Conservation (phyloP, 1,140 invertebrate species). For the Tenebrio molitor region DNA sequence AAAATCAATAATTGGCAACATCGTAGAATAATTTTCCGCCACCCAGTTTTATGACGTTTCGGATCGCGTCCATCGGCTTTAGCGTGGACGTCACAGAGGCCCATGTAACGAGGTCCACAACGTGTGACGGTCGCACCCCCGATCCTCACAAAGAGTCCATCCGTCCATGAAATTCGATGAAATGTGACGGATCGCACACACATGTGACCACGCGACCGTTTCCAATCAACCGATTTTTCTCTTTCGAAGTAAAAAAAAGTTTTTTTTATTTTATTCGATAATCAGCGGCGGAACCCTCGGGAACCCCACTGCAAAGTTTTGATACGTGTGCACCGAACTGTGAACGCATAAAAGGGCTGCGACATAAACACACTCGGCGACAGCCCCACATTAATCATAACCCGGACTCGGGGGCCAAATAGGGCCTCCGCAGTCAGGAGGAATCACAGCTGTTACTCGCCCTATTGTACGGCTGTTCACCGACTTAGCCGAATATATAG, state of each 20-base stretch:
- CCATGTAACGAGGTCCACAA: slow-evolving; percentile 29
- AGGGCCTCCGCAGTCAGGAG: slow-evolving; percentile 41
- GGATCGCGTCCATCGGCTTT: too few species aligned
- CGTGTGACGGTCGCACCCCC: slow-evolving; percentile 52
- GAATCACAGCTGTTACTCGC: slow-evolving; percentile 48
- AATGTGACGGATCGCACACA: slow-evolving; percentile 64
- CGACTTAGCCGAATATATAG: slow-evolving; percentile 47
- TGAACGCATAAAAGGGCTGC: slow-evolving; percentile 62
- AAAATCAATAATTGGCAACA: too few species aligned
- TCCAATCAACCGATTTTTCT: slow-evolving; percentile 48
- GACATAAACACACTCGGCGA: slow-evolving; percentile 61
- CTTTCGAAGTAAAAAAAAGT: neutral
- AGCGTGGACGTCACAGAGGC: neutral
- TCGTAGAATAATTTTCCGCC: too few species aligned
- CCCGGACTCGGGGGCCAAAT: slow-evolving; percentile 58
- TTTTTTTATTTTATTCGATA: slow-evolving; percentile 32
- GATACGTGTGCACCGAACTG: slow-evolving; percentile 64
- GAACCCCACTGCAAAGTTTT: slow-evolving; percentile 62
- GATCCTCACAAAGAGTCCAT: slow-evolving; percentile 59
- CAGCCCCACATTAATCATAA: slow-evolving; percentile 65
- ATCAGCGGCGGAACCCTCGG: neutral
- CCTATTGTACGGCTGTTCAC: slow-evolving; percentile 12
- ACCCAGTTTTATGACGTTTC: too few species aligned
- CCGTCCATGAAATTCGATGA: slow-evolving; percentile 66
- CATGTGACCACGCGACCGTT: slow-evolving; percentile 60